phyloP scores from a whole-genome alignment of 1,140 invertebrate species.

The Spodoptera frugiperda region DNA sequence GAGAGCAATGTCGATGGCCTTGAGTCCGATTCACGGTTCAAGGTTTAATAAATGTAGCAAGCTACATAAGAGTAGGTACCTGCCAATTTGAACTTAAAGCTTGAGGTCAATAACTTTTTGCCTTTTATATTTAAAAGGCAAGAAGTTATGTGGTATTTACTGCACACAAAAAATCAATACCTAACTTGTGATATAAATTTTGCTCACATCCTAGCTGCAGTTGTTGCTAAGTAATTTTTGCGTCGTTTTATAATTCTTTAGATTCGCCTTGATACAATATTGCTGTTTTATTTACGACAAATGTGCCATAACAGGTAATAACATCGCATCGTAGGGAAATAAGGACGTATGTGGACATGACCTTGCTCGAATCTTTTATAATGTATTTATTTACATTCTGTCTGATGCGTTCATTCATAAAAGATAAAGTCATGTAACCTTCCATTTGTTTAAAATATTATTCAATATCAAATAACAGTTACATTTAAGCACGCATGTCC shows the following conservation, averaged over 20 bases:
- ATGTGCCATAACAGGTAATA: background rate
- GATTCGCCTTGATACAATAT: background rate
- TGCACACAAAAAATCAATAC: constrained; percentile 15
- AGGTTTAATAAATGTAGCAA: constrained; percentile 59
- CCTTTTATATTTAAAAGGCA: constrained; percentile 40
- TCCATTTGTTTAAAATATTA: constrained; percentile 12
- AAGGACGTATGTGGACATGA: background rate
- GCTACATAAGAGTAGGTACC: constrained; percentile 50
- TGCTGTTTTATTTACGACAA: background rate
- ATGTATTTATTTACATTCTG: constrained; percentile 70
- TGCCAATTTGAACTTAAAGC: constrained; percentile 50
- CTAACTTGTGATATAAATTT: constrained; percentile 12
- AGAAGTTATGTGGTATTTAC: constrained; percentile 18
- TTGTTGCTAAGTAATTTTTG: background rate
- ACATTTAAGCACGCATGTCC: too few relatives aligned
- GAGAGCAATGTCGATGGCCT: constrained; percentile 77
- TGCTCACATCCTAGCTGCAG: background rate
- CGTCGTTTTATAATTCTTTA: background rate
- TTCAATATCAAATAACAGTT: background rate
- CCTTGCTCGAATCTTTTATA: constrained; percentile 26
- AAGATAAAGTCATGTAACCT: constrained; percentile 2
- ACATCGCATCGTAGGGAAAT: background rate
- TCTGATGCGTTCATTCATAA: constrained; percentile 64
- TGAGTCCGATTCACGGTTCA: constrained; percentile 67
- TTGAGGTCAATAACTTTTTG: constrained; percentile 43